Base-by-base conservation (phyloP, 2,113 vertebrate species). In the Todiramphus chloris region DNA sequence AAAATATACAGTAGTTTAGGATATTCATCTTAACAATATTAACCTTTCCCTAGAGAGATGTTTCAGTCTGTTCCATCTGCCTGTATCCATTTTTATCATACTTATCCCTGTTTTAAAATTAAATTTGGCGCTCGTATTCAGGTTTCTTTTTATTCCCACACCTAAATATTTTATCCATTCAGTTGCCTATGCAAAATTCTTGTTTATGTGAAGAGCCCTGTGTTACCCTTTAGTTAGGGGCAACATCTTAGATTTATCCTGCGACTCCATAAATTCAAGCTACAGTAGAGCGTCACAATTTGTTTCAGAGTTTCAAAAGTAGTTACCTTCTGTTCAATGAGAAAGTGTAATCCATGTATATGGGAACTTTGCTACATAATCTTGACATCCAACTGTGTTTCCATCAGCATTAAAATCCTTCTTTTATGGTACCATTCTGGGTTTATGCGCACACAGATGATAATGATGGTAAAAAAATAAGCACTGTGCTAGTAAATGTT, bases 11-110 rank as follows among this genome's bases (percentile, higher is more conserved):
- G 21, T 63, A 91, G 21, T 76, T 94, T 64, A 80, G 51, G 79
- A 75, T 92, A 70, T 72, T 92, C 76, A 72, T 87, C 75, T 89
- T 96, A 93, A 89, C 70, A 91, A 64, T 87, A 93, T 77, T 91
- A 89, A 83, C 62, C 74, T 85, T 95, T 92, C 39, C 68, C 81
- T 72, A 72, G 69, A 89, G 78, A 92, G 80, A 85, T 63, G 21
- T 83, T 96, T 95, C 67, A 83, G 70, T 92, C 35, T 91, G 55
- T 89, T 95, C 92, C 81, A 85, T 94, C 90, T 94, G 86, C 64
- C 33, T 76, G 44, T 33, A 94, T 85, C 83, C 56, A 85, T 93
- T 96, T 96, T 97, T 93, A 85, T 70, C 69, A 50, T 60, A 77
- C 53, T 92, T 92, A 80, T 31, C 21, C 46, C 27, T 75, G 6